These are phyloP conservation scores for Callionymus lyra DNA, from an alignment of 2,113 vertebrate species.

Conservation along the genomic window DNA sequence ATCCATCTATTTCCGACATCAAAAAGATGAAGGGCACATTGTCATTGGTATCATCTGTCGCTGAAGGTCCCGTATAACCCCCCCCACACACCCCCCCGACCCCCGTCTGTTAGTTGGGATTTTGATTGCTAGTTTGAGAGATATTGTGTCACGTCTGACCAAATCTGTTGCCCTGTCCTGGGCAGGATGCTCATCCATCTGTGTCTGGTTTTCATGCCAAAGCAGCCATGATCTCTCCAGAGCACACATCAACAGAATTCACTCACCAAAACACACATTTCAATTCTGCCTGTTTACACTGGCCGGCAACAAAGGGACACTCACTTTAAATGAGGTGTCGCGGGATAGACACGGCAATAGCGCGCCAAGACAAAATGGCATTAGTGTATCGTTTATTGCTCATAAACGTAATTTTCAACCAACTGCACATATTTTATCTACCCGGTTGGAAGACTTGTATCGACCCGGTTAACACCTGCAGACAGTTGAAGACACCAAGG, in stretches of 20 bases:
- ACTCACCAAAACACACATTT: constrained; percentile 2
- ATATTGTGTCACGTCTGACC: constrained; percentile 26
- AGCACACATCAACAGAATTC: constrained; percentile 22
- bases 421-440: too few relatives aligned
- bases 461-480: too few relatives aligned
- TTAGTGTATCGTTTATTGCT: too few relatives aligned
- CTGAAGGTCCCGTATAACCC: background rate
- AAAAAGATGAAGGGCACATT: constrained; percentile 39
- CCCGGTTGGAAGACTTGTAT: too few relatives aligned
- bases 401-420: too few relatives aligned
- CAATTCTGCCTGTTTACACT: constrained; percentile 27
- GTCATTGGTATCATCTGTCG: constrained; percentile 37
- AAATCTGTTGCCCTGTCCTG: constrained; percentile 21
- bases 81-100: too few relatives aligned
- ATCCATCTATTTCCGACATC: constrained; percentile 20
- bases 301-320: constrained; percentile 21
- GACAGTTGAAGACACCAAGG: too few relatives aligned
- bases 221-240: constrained; percentile 26
- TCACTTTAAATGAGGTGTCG: constrained; percentile 12
- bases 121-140: constrained; percentile 17
- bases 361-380: too few relatives aligned
- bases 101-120: background rate
- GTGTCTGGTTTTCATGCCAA: constrained; percentile 40
- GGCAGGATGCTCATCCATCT: constrained; percentile 37
- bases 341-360: too few relatives aligned